A percentile compares a stretch with the other conserved stretches of the same genome.
These are phyloP conservation scores for Bradypodion pumilum DNA, from an alignment of 2,797 vertebrate species.

Conservation along the genomic window DNA sequence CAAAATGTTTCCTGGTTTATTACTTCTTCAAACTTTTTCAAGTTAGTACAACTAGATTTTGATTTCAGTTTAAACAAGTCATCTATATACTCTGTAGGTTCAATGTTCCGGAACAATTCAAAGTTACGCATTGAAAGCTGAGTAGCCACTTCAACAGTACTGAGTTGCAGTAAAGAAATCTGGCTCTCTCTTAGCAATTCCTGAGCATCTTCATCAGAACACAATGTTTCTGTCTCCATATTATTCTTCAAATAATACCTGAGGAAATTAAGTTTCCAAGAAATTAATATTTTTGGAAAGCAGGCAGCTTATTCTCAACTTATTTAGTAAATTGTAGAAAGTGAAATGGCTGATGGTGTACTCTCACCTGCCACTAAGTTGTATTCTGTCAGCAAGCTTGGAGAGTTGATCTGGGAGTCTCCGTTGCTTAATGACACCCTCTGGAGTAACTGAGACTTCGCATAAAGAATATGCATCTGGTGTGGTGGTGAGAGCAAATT, in stretches of 20 bases:
- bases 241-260: constrained; percentile 99
- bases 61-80: constrained; percentile 94
- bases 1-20: constrained; percentile 99
- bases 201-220: constrained; percentile 97
- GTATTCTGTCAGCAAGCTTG: constrained; percentile 97
- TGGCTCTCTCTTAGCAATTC: constrained; percentile 93
- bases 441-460: constrained; percentile 96
- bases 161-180: constrained; percentile 92
- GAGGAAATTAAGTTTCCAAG: constrained; percentile 47
- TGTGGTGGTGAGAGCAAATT: constrained; percentile 92
- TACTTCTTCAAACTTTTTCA: constrained; percentile 96
- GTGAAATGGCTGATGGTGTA: neutral
- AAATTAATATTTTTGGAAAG: neutral
- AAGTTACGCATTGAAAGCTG: constrained; percentile 98
- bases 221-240: constrained; percentile 98
- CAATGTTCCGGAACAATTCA: constrained; percentile 95
- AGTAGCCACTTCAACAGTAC: constrained; percentile 94
- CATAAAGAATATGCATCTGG: constrained; percentile 94
- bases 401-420: constrained; percentile 96
- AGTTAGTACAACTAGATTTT: constrained; percentile 86
- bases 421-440: constrained; percentile 97
- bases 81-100: constrained; percentile 97
- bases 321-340: constrained; percentile 14
- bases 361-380: constrained; percentile 93
- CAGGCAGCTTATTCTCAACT: constrained; percentile 7